These are phyloP conservation scores for Himalopsyche japonica DNA, from an alignment of 2,888 invertebrate genomes.

Conservation along the genomic window DNA sequence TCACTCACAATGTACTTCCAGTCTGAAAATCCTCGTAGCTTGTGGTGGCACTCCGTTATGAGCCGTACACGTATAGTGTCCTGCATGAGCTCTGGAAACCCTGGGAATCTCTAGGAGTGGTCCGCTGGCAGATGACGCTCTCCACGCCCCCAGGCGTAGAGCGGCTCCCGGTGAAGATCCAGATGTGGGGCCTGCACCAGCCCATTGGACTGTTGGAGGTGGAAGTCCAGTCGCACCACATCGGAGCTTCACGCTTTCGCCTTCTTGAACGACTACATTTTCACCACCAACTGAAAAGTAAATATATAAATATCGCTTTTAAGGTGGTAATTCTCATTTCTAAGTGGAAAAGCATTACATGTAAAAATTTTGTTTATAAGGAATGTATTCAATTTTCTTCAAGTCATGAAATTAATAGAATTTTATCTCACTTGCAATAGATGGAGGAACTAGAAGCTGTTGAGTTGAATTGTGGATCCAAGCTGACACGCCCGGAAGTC, in stretches of 20 bases:
- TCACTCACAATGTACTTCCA: conserved; percentile 88
- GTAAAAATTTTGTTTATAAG: too few relatives aligned
- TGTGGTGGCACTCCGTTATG: conserved; percentile 86
- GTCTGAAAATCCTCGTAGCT: conserved; percentile 75
- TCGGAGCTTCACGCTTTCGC: conserved; percentile 78
- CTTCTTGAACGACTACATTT: conserved; percentile 76
- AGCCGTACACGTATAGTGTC: conserved; percentile 76
- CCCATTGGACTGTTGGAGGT: conserved; percentile 77
- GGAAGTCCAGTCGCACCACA: conserved; percentile 82
- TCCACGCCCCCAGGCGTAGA: conserved; percentile 53
- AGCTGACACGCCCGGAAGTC: conserved; percentile 80
- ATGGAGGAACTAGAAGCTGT: conserved; percentile 81
- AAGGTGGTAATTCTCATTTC: too few relatives aligned
- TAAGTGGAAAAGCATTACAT: too few relatives aligned
- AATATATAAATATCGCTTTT: too few relatives aligned
- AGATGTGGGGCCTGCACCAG: conserved; percentile 46
- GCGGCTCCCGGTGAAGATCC: conserved; percentile 53
- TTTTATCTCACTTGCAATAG: conserved; percentile 67
- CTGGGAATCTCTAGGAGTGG: conserved; percentile 76
- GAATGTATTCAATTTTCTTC: too few relatives aligned
- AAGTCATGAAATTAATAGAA: neutral
- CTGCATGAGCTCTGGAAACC: conserved; percentile 71
- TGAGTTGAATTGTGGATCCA: conserved; percentile 72
- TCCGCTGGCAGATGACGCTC: conserved; percentile 74
- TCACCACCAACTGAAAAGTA: conserved; percentile 42